Conservation (phyloP, 1,140 invertebrate species). For the Lanistes nyassanus region DNA sequence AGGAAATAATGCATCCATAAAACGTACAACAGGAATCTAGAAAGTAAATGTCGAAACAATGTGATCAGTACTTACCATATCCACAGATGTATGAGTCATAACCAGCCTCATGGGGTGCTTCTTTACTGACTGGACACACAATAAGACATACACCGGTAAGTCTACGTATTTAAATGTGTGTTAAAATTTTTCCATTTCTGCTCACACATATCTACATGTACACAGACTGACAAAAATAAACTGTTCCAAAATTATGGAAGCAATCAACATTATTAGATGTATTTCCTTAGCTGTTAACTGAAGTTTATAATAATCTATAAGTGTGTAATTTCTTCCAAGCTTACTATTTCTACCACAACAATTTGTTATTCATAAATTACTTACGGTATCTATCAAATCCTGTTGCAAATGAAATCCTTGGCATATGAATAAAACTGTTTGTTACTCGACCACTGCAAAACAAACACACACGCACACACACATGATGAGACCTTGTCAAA, state of each 20-base stretch:
- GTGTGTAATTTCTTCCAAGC: no score
- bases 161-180: slow-evolving; percentile 13
- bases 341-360: no score
- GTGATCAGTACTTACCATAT: slow-evolving; percentile 65
- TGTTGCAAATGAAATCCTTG: slow-evolving; percentile 10
- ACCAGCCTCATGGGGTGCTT: slow-evolving; percentile 76
- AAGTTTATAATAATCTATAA: no score
- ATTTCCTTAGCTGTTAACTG: no score
- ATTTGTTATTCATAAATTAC: not conserved
- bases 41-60: slow-evolving; percentile 8
- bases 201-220: no score
- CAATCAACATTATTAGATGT: no score
- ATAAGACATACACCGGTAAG: slow-evolving; percentile 5
- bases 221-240: no score
- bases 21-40: no score
- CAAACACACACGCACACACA: not conserved
- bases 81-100: slow-evolving; percentile 82
- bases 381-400: slow-evolving; percentile 21
- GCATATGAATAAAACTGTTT: slow-evolving; percentile 4
- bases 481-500: not conserved
- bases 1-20: no score
- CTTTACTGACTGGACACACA: not conserved
- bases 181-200: no score
- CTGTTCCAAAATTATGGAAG: no score
- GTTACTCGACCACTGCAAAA: slow-evolving; percentile 3